A percentile compares a stretch with the other conserved stretches of the same genome.
Conservation (phyloP, 2,888 invertebrate genomes). For the Pachydiplax longipennis region DNA sequence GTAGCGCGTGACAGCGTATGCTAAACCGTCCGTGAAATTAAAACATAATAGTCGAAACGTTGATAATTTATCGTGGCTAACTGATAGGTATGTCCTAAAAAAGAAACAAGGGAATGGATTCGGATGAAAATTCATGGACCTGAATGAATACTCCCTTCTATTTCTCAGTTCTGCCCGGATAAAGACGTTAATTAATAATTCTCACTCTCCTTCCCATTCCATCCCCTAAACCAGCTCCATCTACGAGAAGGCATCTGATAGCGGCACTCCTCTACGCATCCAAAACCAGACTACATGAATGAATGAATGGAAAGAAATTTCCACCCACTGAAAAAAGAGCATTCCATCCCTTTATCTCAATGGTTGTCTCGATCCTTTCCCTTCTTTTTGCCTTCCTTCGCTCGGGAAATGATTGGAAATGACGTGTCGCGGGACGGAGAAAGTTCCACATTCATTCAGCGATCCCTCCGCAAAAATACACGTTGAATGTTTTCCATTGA, state of each 20-base stretch:
- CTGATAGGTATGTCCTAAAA: background rate
- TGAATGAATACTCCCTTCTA: background rate
- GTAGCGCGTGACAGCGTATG: too few species aligned
- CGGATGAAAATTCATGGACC: background rate
- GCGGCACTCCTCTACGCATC: background rate
- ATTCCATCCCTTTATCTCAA: background rate
- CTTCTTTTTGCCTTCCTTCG: background rate
- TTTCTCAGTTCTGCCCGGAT: background rate
- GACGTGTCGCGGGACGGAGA: background rate
- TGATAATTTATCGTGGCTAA: too few species aligned
- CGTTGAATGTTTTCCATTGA: background rate
- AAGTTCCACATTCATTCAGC: background rate
- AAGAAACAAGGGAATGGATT: background rate
- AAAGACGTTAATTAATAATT: background rate
- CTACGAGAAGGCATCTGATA: background rate
- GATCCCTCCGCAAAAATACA: background rate
- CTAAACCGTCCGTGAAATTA: too few species aligned
- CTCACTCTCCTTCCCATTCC: background rate
- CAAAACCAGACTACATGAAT: background rate
- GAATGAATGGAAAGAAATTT: background rate
- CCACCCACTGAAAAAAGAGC: background rate
- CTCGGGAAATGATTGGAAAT: background rate
- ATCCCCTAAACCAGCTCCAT: background rate
- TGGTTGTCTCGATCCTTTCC: background rate
- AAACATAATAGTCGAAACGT: too few species aligned